Percentiles rank a stretch among this genome's conserved stretches.
Evolutionary conservation across 2,888 invertebrate genomes (phyloP).

Genomic region (Drosophila neutralis): DNA sequence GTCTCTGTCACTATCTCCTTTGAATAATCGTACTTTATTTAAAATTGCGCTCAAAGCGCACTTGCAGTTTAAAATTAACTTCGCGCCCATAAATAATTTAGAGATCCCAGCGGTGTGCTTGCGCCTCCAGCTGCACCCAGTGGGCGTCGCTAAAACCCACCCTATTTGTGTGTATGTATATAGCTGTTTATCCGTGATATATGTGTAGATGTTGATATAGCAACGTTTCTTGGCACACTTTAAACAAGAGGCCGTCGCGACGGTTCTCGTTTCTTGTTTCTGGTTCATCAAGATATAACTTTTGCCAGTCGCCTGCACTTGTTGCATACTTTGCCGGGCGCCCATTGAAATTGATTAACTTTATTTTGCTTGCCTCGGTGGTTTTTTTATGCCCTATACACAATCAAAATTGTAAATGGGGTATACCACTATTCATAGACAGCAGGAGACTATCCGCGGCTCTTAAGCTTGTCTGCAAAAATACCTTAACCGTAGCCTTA

Average conservation of each 20-base stretch:
- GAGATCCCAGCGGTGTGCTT: constrained; percentile 64
- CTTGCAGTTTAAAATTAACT: constrained; percentile 57
- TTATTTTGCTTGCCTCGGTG: constrained; percentile 70
- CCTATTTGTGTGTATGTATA: background rate
- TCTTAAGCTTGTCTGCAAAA: background rate
- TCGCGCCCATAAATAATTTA: constrained; percentile 65
- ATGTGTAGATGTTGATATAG: constrained; percentile 9
- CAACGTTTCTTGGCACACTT: constrained; percentile 31
- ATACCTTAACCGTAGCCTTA: no score
- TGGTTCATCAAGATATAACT: constrained; percentile 66
- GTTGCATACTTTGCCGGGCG: constrained; percentile 56
- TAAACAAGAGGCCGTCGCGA: constrained; percentile 41
- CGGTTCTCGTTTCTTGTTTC: constrained; percentile 22
- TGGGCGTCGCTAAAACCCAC: background rate
- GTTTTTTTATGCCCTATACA: constrained; percentile 31
- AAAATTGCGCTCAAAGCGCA: constrained; percentile 38
- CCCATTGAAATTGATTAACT: constrained; percentile 77
- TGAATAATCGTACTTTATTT: constrained; percentile 43
- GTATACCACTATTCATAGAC: background rate
- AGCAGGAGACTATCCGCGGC: background rate
- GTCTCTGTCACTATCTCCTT: constrained; percentile 3
- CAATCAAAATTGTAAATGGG: background rate
- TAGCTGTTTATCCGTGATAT: background rate
- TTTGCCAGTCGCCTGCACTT: constrained; percentile 43
- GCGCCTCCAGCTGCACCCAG: constrained; percentile 23